These are phyloP conservation scores for Neuroterus valhalla DNA, from an alignment of 1,140 invertebrate genomes.

Conservation along the genomic window DNA sequence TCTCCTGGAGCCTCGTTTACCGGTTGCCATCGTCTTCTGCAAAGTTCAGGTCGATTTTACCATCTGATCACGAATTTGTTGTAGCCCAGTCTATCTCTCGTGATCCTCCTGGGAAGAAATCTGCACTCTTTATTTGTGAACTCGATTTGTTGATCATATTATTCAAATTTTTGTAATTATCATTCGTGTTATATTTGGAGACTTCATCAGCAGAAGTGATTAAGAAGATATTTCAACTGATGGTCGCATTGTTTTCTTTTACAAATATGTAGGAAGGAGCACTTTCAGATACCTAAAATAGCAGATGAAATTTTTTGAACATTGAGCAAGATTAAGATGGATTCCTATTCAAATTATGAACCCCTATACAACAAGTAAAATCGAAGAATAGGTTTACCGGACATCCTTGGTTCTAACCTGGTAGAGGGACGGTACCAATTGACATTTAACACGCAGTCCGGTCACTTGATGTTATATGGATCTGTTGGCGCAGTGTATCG, in stretches of 20 bases:
- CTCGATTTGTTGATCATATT: not conserved
- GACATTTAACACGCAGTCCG: conserved; percentile 71
- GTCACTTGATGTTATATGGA: conserved; percentile 67
- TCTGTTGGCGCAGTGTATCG: conserved; percentile 68
- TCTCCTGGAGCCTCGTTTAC: not conserved
- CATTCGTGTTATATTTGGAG: too few relatives aligned
- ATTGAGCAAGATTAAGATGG: too few relatives aligned
- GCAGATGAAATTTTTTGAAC: too few relatives aligned
- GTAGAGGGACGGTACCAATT: conserved; percentile 62
- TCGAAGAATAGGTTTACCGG: too few relatives aligned
- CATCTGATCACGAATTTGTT: conserved; percentile 41
- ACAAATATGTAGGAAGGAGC: too few relatives aligned
- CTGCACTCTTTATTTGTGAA: not conserved
- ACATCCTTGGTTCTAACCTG: too few relatives aligned
- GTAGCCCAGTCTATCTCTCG: not conserved
- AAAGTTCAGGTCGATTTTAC: conserved; percentile 40
- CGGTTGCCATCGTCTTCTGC: conserved; percentile 34
- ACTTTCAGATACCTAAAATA: too few relatives aligned
- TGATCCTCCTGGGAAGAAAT: not conserved
- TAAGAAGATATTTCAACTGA: too few relatives aligned
- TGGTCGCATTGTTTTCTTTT: too few relatives aligned
- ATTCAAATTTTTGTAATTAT: not conserved
- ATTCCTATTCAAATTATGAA: too few relatives aligned
- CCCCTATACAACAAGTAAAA: too few relatives aligned
- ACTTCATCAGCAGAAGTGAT: too few relatives aligned